A percentile compares a stretch with the other conserved stretches of the same genome.
Evolutionary conservation across 2,797 vertebrate genomes (phyloP).

Genomic region (Valencia hispanica): DNA sequence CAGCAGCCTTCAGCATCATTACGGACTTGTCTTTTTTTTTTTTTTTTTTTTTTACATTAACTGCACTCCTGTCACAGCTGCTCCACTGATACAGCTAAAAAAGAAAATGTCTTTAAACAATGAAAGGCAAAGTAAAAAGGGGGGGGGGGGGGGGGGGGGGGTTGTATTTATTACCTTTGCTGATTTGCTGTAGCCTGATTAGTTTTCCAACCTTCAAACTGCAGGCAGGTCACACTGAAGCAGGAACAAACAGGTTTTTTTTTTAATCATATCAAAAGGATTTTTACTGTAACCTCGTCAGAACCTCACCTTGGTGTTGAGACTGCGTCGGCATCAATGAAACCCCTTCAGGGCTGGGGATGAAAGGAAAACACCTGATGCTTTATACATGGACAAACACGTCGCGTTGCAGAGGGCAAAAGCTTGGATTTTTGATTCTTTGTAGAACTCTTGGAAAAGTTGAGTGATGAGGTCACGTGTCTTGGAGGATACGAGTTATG

Average conservation of each 20-base stretch:
- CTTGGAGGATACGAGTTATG: neutral
- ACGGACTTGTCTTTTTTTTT: too few species aligned
- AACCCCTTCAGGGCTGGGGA: slow-evolving; percentile 21
- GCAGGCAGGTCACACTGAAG: neutral
- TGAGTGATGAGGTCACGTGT: neutral
- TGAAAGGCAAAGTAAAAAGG: slow-evolving; percentile 3
- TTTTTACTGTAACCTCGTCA: slow-evolving; percentile 30
- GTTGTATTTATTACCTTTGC: neutral
- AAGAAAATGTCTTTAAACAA: neutral
- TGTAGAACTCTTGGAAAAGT: neutral
- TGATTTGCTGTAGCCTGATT: neutral
- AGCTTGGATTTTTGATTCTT: neutral
- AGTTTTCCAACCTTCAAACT: slow-evolving; percentile 15
- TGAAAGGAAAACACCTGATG: slow-evolving; percentile 25
- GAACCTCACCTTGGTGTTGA: slow-evolving; percentile 34
- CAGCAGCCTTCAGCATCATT: neutral
- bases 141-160: too few species aligned
- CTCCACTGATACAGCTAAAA: neutral
- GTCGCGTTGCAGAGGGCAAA: neutral
- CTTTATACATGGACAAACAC: slow-evolving; percentile 13
- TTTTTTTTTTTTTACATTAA: neutral
- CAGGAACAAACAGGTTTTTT: neutral
- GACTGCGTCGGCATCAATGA: slow-evolving; percentile 30
- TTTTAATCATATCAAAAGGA: slow-evolving; percentile 37
- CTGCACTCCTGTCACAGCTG: neutral